Base-by-base conservation (phyloP, 2,888 invertebrate species). In the Drosophila fungiperda region DNA sequence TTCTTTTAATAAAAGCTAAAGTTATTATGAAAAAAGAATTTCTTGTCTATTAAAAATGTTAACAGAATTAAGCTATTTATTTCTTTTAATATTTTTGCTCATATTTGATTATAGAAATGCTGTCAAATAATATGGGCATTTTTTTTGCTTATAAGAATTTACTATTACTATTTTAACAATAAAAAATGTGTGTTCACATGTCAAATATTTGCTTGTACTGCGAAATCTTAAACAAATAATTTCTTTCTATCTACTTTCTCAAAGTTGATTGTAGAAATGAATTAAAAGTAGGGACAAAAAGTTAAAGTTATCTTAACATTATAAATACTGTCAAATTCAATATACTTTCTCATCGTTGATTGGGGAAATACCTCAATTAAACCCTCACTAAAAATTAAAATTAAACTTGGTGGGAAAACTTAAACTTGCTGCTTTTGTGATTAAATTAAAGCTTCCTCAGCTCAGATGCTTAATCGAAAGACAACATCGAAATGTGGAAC, bases 371-470 rank as follows among this genome's bases (percentile, higher is more conserved):
- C 23, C 23, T 2, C 4, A 23, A 45, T 49, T 26, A 2, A 49
- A 49, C 17, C 26, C 17, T 49, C 49, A 26, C 49, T 6, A 3
- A 26, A 49, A 17, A 26, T 9, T 49, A 17, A 50, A 12, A 17
- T 50, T n/a, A n/a, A 29, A 29, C 6, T 52, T 42, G 9, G 38
- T 32, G 11, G 15, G 29, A 20, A 32, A 32, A 23, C 9, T 15
- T 58, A 17, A 40, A 12, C 15, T 61, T 23, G 45, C 15, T 23
- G 45, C 45, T 45, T 15, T 15, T 23, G 23, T 23, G 23, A 15
- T 45, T 58, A 38, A 61, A 58, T 58, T 23, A 17, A 58, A 23
- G 40, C 65, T 50, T 50, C 20, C 35, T 53, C 32, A 59, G 33
- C 20, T 63, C 26, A 26, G 26, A 26, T 26, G 26, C 26, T 26